Percentiles rank a stretch among this genome's conserved stretches.
phyloP scores from a whole-genome alignment of 2,113 vertebrate genomes.

The Phycodurus eques region DNA sequence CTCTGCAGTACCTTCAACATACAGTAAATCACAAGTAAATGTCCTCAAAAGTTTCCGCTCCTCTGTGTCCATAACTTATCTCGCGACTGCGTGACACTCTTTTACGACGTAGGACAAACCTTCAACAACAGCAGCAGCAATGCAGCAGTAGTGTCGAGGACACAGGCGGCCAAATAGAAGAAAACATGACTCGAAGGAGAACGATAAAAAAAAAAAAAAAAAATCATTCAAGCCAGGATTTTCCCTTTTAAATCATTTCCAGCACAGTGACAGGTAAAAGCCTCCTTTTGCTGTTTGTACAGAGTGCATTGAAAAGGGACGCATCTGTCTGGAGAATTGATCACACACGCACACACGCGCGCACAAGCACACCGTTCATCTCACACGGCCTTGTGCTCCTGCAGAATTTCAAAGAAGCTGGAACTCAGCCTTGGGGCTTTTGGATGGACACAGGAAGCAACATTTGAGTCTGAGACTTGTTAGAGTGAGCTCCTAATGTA shows the following conservation, averaged over 20 bases:
- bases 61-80: slow-evolving; percentile 21
- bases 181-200: not conserved
- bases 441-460: slow-evolving; percentile 1
- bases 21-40: not conserved
- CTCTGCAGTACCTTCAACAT: not conserved
- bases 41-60: not conserved
- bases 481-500: not conserved
- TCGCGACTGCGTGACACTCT: slow-evolving; percentile 2
- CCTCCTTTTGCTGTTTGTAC: slow-evolving; percentile 4
- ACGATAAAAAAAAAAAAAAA: slow-evolving; percentile 17
- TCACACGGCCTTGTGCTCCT: slow-evolving; percentile 21
- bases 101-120: slow-evolving; percentile 13
- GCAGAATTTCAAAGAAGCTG: slow-evolving; percentile 30
- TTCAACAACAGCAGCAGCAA: slow-evolving; percentile 2
- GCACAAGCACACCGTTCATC: not conserved
- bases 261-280: slow-evolving; percentile 24
- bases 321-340: slow-evolving; percentile 32
- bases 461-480: not conserved
- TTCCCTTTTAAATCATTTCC: slow-evolving; percentile 19
- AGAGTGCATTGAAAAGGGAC: slow-evolving; percentile 26
- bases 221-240: slow-evolving; percentile 10
- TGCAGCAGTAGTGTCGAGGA: not conserved
- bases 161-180: not conserved
- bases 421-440: slow-evolving; percentile 38
- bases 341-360: not conserved